phyloP scores from a whole-genome alignment of 2,888 invertebrate species.

The Nemurella pictetii region DNA sequence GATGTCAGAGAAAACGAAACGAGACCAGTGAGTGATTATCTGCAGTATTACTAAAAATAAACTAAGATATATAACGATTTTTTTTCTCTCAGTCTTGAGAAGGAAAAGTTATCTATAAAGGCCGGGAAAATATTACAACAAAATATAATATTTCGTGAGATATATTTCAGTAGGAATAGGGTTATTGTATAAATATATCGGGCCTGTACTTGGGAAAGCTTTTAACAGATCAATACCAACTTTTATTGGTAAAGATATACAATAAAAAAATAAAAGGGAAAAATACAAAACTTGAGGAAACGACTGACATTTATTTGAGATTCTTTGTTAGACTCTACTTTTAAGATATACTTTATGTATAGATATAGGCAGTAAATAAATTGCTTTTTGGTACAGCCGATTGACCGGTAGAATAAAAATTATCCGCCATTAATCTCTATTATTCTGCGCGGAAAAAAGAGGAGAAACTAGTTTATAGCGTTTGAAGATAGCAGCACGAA shows the following conservation, averaged over 20 bases:
- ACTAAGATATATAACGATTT: background rate
- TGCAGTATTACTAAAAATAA: background rate
- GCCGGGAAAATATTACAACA: background rate
- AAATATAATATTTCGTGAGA: background rate
- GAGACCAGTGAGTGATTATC: background rate
- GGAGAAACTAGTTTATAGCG: background rate
- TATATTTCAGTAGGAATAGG: background rate
- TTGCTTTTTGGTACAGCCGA: background rate
- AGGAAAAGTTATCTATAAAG: background rate
- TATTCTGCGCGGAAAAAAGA: background rate
- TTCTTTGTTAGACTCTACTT: background rate
- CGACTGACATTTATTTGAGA: background rate
- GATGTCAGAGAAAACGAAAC: background rate
- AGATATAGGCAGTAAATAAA: background rate
- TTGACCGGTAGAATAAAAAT: background rate
- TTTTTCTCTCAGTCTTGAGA: background rate
- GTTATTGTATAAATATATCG: background rate
- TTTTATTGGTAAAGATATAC: background rate
- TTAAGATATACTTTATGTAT: background rate
- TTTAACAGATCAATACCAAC: background rate
- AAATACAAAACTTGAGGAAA: background rate
- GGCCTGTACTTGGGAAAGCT: background rate
- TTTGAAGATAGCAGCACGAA: background rate
- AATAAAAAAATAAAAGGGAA: background rate
- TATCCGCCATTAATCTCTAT: background rate